Base-by-base conservation (phyloP, 2,113 vertebrate genomes). In the Cairina moschata region DNA sequence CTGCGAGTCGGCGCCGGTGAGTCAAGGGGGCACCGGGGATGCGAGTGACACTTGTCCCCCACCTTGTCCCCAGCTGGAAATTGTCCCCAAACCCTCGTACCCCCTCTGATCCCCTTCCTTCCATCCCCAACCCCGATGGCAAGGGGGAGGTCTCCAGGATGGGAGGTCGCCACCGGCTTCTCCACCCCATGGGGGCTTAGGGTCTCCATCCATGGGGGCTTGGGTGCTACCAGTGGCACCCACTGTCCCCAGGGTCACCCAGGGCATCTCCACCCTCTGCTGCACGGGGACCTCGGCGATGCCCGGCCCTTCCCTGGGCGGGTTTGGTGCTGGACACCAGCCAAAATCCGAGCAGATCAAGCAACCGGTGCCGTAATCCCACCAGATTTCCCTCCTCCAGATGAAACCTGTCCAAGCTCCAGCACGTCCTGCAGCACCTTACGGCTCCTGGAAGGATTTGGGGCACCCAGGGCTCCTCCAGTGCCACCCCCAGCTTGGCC, bases 371-470 rank as follows among this genome's bases (percentile, higher is more conserved):
- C 50, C 23, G 6, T 52, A 23, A 52, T 52, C 50, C 50, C 50
- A 52, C 50, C 50, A 26, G 40, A 48, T 65, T 29, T 25, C 31
- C 9, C 17, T 38, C 17, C 17, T 32, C 20, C 15, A 32, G 48
- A 32, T 36, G 32, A 44, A 5, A 14, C 0, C 8, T 5, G 14
- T 10, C 54, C 2, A 3, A 46, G 48, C n/a, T 72, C 58, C 4
- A 1, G 20, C 36, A n/a, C 2, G 0, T 50, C 40, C 67, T 7
- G 18, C 15, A 2, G 18, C 1, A 0, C 26, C 52, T 54, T 9
- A 31, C 56, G 38, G 52, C 12, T 42, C 52, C 17, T 7, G 0
- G 8, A n/a, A 40, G 62, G 74, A 25, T 28, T 62, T 69, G 7
- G 3, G 21, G 22, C 16, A 25, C 4, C 2, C 1, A 5, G 8